Evolutionary conservation across 2,888 invertebrate genomes (phyloP), one percentile per base, ranked within the genome.

Genomic region (Germaria angustata): DNA sequence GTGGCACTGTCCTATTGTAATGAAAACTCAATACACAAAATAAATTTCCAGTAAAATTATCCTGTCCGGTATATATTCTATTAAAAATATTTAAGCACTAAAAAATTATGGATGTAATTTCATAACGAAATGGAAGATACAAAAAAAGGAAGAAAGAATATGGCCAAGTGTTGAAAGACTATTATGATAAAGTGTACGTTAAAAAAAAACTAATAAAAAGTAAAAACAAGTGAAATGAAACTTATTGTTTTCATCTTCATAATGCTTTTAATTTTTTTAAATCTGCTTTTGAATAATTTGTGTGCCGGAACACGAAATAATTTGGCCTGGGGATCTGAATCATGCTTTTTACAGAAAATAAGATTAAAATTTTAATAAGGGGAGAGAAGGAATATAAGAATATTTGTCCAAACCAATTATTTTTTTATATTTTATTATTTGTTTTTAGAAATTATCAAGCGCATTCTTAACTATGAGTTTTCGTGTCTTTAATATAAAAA

Each of bases 101-200:
- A 6, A 57, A 46, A 71, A 32, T 15, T 71, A 17, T 59, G 9
- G 6, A 20, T 5, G 28, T 41, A 32, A 57, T 22, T 22, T 49
- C 15, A 49, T 51, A 46, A 28, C 36, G 36, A 6, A 13, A 44
- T 17, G 22, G 1, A 22, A 57, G 24, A 22, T 8, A 13, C 4
- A 44, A 22, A 11, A 15, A 5, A 7, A 28, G 5, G 5, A 61
- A 24, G 2, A 24, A 13, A 15, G 15, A 4, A 4, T n/a, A 0
- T 28, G 5, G 11, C 3, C 41, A 22, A 15, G 63, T 51, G 28
- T 34, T 53, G 20, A 73, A 73, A 53, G 41, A 36, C 51, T 41
- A 49, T 71, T 71, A 71, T 71, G 49, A 59, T 61, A 36, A 72
- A 59, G n/a, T 72, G 36, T 49, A 22, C 39, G 49, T 36, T 32